Evolutionary conservation across 37 sponge, comb jelly and placozoan species (phyloP), one percentile per base, ranked within the genome.

Genomic region (Beroe forskalii): DNA sequence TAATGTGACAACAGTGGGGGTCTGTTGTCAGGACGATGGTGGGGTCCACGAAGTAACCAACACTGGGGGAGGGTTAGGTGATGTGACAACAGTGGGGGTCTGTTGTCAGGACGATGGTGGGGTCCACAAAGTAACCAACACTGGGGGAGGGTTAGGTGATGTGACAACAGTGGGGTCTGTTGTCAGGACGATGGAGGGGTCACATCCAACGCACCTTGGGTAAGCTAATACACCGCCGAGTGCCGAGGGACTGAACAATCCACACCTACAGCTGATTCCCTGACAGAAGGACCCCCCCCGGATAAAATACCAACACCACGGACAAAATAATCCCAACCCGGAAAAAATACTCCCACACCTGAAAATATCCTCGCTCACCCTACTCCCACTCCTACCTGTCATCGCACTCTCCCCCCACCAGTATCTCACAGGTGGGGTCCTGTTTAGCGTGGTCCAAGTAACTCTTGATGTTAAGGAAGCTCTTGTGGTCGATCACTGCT

Each of bases 401-500:
- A 91, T 95, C 94, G 67, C 92, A 92, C 4, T 37, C 75, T 9
- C 95, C 97, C 23, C 95, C 95, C 40, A 90, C 92, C 22, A 95
- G 62, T 2, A 97, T 80, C 4, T 69, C 90, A 14, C 93, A 20
- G 1, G 93, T 90, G 32, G 61, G 41, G 60, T 91, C 92, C 1
- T 66, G 35, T n/a, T 94, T 91, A 20, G 97, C 97, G 61, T 83
- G 61, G 28, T 94, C 92, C 24, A 97, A n/a, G 67, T 95, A 95
- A 23, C 76, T 83, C 30, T 86, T 72, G 86, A 97, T 97, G 32
- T 92, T 92, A 41, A 90, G 39, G 62, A 94, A 95, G 8, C 95
- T 48, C 94, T 91, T 91, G 36, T 90, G 92, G 90, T 97, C 98
- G 62, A 97, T 97, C 28, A 97, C 96, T 40, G 96, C 96, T 32